Percentiles rank a stretch among this genome's conserved stretches.
phyloP scores from a whole-genome alignment of 2,888 invertebrate genomes.

The Drosophila demipolita region DNA sequence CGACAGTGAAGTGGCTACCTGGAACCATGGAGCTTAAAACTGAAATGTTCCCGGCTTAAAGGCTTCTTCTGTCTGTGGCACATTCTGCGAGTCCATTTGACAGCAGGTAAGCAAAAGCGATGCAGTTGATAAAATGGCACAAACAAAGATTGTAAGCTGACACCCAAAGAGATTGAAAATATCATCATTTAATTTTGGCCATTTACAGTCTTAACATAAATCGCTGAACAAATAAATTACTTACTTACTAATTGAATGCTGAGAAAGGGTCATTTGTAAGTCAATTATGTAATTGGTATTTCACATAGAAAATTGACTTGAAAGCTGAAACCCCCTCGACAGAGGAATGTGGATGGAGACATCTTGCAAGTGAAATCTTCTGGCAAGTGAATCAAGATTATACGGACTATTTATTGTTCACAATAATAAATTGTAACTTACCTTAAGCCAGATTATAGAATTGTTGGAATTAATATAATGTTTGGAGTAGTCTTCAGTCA shows the following conservation, averaged over 20 bases:
- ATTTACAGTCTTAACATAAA: not conserved
- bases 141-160: not conserved
- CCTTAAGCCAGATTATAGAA: not conserved
- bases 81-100: conserved; percentile 41
- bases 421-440: not conserved
- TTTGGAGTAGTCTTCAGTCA: not conserved
- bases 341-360: not conserved
- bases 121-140: not conserved
- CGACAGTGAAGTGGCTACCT: conserved; percentile 42
- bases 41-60: conserved; percentile 47
- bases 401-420: not conserved
- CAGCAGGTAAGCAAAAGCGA: conserved; percentile 24
- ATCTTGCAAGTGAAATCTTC: not conserved
- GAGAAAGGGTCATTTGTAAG: not conserved
- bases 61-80: conserved; percentile 41
- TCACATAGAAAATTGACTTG: not conserved
- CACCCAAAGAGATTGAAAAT: not conserved
- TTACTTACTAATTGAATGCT: not conserved
- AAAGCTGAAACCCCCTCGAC: not conserved
- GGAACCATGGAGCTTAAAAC: conserved; percentile 27
- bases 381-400: not conserved
- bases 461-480: not conserved
- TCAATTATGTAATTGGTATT: not conserved
- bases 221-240: not conserved
- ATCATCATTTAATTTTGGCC: not conserved